Evolutionary conservation across 2,113 vertebrate species (phyloP).

Genomic region (Laticauda colubrina): DNA sequence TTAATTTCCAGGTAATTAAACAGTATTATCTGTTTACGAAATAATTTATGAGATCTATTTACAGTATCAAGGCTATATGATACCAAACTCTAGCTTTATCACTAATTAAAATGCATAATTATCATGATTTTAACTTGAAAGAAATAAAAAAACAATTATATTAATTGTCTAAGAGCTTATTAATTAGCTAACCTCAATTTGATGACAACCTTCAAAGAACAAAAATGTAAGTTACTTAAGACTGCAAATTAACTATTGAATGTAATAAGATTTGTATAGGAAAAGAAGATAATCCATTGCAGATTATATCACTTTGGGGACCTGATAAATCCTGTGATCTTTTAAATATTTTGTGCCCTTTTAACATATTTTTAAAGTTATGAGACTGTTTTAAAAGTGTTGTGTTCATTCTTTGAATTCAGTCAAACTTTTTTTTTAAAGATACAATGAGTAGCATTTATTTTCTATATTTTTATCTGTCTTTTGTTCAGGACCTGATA

Average conservation of each 20-base stretch:
- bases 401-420: background rate
- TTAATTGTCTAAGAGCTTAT: constrained; percentile 73
- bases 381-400: constrained; percentile 52
- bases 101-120: constrained; percentile 66
- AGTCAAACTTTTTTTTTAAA: background rate
- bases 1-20: constrained; percentile 57
- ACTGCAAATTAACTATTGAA: background rate
- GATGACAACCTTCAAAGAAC: constrained; percentile 61
- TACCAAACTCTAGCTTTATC: constrained; percentile 50
- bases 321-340: constrained; percentile 49
- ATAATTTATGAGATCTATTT: constrained; percentile 65
- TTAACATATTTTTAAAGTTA: constrained; percentile 40
- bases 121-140: constrained; percentile 69
- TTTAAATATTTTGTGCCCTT: constrained; percentile 46
- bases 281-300: constrained; percentile 56
- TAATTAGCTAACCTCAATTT: constrained; percentile 73
- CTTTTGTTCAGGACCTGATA: background rate
- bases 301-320: constrained; percentile 57
- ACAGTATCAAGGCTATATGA: constrained; percentile 59
- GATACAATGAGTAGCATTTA: background rate
- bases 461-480: background rate
- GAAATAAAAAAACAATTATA: constrained; percentile 69
- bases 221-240: background rate
- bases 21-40: constrained; percentile 61
- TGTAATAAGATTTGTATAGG: background rate